phyloP scores from a whole-genome alignment of 2,888 invertebrate species.

The Macrostomum cliftonense region DNA sequence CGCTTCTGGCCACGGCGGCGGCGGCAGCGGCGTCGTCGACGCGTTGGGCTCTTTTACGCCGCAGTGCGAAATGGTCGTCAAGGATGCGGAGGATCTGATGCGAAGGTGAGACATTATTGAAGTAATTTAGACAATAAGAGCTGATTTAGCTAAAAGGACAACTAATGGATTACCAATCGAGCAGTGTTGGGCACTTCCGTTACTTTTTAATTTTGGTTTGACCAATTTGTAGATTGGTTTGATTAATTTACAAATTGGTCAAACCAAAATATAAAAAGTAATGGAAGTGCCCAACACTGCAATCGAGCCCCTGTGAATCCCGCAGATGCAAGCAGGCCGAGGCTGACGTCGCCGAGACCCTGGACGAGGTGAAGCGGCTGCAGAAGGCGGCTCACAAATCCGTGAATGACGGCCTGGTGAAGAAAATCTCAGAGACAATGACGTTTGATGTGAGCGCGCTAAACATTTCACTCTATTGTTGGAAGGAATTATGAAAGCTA shows the following conservation, averaged over 20 bases:
- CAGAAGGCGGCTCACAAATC: slow-evolving; percentile 29
- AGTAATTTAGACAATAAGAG: too few relatives aligned
- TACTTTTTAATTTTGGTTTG: too few relatives aligned
- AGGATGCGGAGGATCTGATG: slow-evolving; percentile 26
- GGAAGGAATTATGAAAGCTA: too few relatives aligned
- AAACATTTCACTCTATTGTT: neutral
- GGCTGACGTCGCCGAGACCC: slow-evolving; percentile 20
- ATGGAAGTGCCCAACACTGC: too few relatives aligned
- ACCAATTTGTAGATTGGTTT: too few relatives aligned
- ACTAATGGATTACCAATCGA: too few relatives aligned
- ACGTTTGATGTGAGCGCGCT: slow-evolving; percentile 25
- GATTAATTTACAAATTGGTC: too few relatives aligned
- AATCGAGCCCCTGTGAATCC: too few relatives aligned
- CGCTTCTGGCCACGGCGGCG: neutral
- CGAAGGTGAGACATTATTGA: slow-evolving; percentile 5
- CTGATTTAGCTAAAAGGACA: too few relatives aligned
- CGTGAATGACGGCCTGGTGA: slow-evolving; percentile 31
- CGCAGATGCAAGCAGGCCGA: slow-evolving; percentile 23
- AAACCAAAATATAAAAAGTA: too few relatives aligned
- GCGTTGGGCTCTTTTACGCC: slow-evolving; percentile 32
- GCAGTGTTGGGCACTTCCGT: too few relatives aligned
- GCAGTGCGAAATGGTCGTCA: slow-evolving; percentile 25
- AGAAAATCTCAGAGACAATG: slow-evolving; percentile 31
- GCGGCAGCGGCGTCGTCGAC: slow-evolving; percentile 15
- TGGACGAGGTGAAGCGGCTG: slow-evolving; percentile 23